phyloP scores from a whole-genome alignment of 2,113 vertebrate species.

The Columbina picui region DNA sequence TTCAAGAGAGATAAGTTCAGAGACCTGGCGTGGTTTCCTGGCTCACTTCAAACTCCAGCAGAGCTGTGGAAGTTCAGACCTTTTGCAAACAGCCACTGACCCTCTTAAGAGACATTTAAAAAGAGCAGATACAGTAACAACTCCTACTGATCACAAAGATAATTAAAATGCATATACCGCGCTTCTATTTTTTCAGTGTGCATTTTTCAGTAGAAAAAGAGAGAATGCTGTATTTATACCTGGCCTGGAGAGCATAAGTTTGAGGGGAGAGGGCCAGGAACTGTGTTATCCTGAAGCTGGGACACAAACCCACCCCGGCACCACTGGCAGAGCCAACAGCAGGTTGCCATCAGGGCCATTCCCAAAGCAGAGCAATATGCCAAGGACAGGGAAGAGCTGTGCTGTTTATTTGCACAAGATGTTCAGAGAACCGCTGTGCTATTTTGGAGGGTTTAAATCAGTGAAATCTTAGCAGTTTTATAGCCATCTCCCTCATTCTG shows the following conservation, averaged over 20 bases:
- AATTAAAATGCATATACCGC: not conserved
- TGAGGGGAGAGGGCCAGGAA: not conserved
- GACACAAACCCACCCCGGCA: not conserved
- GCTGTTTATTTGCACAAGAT: constrained; percentile 4
- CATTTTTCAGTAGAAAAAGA: not conserved
- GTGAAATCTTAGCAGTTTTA: constrained; percentile 7
- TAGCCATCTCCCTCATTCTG: not conserved
- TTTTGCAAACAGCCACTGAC: not conserved
- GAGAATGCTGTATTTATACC: not conserved
- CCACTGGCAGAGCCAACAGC: not conserved
- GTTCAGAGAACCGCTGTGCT: constrained; percentile 3
- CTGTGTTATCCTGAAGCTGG: not conserved
- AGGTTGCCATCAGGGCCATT: not conserved
- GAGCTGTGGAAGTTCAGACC: not conserved
- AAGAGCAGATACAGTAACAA: not conserved
- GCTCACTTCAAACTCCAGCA: not conserved
- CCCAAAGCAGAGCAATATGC: not conserved
- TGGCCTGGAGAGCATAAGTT: not conserved
- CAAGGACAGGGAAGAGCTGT: not conserved
- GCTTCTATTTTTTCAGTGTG: not conserved
- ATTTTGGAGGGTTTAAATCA: not conserved
- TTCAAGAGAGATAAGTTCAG: not conserved
- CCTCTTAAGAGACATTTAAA: not conserved
- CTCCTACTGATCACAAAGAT: not conserved
- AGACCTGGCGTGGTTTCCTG: not conserved